Percentiles rank a stretch among this genome's conserved stretches.
Evolutionary conservation across 30 jellyfish, hydroid and myxozoan genomes (phyloP).

Genomic region (Hydractinia echinata): DNA sequence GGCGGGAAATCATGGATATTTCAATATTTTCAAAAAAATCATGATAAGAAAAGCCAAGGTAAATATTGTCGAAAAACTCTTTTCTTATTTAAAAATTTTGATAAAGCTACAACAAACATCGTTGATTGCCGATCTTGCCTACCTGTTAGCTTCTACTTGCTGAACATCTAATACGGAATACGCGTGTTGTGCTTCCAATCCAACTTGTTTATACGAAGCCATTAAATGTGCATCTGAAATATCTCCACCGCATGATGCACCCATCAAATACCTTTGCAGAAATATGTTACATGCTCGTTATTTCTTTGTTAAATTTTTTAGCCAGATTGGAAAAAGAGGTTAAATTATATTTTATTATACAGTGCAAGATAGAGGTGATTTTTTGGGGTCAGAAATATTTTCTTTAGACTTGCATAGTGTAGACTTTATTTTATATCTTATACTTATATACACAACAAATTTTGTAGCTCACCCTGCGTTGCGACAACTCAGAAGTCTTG

Average conservation of each 20-base stretch:
- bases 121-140: neutral
- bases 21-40: no score
- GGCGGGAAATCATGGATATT: no score
- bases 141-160: constrained; percentile 78
- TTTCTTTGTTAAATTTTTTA: neutral
- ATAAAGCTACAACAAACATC: no score
- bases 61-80: no score
- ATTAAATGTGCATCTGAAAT: constrained; percentile 53
- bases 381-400: no score
- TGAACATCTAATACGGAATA: constrained; percentile 90
- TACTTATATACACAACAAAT: no score
- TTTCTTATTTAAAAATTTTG: no score
- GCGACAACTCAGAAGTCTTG: constrained; percentile 69
- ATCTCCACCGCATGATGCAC: constrained; percentile 99
- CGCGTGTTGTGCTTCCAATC: constrained; percentile 93
- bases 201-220: constrained; percentile 58
- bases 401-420: no score
- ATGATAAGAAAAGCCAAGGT: no score
- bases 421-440: no score
- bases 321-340: neutral
- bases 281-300: neutral
- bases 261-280: constrained; percentile 65
- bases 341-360: neutral
- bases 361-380: no score
- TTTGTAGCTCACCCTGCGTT: constrained; percentile 63